These are phyloP conservation scores for Torymus tubicola DNA, from an alignment of 2,888 invertebrate species.

Conservation along the genomic window DNA sequence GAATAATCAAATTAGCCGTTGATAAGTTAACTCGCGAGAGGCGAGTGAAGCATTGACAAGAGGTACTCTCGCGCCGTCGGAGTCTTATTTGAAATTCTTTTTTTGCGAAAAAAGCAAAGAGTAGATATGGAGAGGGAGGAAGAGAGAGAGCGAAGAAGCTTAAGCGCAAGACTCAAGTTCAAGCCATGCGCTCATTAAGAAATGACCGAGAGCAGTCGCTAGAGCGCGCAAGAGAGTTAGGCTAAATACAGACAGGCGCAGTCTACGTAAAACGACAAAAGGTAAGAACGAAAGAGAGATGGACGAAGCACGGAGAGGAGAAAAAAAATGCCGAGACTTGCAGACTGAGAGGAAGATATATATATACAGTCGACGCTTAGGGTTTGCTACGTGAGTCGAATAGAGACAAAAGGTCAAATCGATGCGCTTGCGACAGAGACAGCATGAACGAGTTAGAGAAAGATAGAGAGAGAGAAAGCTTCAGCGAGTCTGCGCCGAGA, in stretches of 20 bases:
- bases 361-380: no score
- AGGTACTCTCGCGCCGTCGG: no score
- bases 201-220: neutral
- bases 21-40: no score
- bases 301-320: no score
- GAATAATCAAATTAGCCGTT: no score
- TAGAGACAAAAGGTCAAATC: constrained; percentile 51
- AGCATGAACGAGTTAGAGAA: no score
- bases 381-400: constrained; percentile 25
- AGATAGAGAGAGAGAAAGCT: neutral
- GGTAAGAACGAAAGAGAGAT: neutral
- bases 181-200: neutral
- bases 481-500: constrained; percentile 34
- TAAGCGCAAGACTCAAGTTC: no score
- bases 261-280: neutral
- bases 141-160: neutral
- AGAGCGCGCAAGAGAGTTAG: neutral
- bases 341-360: no score
- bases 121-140: neutral
- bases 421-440: constrained; percentile 21
- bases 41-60: no score
- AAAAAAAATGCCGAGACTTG: no score
- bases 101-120: neutral
- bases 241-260: neutral
- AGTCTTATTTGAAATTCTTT: no score